phyloP scores from a whole-genome alignment of 2,888 invertebrate species.

The Hydroisotoma schaefferi region DNA sequence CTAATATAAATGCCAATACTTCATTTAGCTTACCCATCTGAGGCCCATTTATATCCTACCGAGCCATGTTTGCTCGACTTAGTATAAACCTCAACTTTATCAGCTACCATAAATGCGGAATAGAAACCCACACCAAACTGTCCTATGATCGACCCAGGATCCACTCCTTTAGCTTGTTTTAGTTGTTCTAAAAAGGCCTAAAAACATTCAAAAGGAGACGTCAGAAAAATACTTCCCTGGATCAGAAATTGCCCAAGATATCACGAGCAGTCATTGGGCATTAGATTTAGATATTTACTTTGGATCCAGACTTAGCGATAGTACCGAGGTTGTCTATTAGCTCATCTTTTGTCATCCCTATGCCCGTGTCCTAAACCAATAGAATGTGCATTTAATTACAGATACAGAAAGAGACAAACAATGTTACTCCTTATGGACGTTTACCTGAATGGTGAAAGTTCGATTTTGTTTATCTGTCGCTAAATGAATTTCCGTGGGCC shows the following conservation, averaged over 20 bases:
- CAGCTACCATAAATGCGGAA: slow-evolving; percentile 94
- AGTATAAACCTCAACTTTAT: slow-evolving; percentile 90
- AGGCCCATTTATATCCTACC: slow-evolving; percentile 61
- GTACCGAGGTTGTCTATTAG: slow-evolving; percentile 94
- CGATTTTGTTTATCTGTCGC: slow-evolving; percentile 80
- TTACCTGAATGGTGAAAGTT: slow-evolving; percentile 77
- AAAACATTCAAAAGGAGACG: no score
- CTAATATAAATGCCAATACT: slow-evolving; percentile 1
- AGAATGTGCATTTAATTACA: not conserved
- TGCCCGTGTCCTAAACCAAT: slow-evolving; percentile 73
- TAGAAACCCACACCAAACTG: slow-evolving; percentile 99
- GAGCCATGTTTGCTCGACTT: slow-evolving; percentile 62
- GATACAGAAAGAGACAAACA: not conserved
- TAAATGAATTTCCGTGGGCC: slow-evolving; percentile 80
- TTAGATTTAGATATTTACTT: no score
- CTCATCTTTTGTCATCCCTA: slow-evolving; percentile 95
- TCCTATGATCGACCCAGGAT: slow-evolving; percentile 63
- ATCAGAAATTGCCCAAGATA: no score
- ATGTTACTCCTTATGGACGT: not conserved
- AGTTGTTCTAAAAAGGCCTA: slow-evolving; percentile 74
- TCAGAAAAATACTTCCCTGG: no score
- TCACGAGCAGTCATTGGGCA: no score
- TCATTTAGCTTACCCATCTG: slow-evolving; percentile 40
- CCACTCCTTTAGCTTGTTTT: slow-evolving; percentile 65
- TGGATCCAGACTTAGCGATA: slow-evolving; percentile 86